Evolutionary conservation across 2,888 invertebrate species (phyloP), one percentile per base, ranked within the genome.

Genomic region (Diogma glabrata): DNA sequence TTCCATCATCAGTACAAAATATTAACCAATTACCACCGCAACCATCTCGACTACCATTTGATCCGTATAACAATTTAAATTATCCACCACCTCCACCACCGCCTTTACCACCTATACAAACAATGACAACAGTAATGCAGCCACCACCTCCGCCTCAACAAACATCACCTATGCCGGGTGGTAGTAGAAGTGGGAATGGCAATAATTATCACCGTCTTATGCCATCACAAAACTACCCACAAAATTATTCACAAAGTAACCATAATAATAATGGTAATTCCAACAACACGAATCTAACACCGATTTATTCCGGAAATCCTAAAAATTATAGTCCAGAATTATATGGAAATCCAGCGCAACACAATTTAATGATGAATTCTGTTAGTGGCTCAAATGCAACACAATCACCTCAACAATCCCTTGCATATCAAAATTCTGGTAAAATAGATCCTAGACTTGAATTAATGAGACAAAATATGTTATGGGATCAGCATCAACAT

Each of bases 11-110:
- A n/a, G 30, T 45, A 36, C 46, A 30, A 50, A 46, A 46, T 46
- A 24, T 46, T 24, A 46, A 24, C 24, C 16, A 23, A 16, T 16
- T 30, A 46, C 45, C 30, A 49, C 55, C 54, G 20, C 55, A 53
- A 20, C 50, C 54, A 14, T 54, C 28, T 57, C 58, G 16, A 62
- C 63, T 54, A 56, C 64, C 51, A 57, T 64, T 36, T 60, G 67
- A 55, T 49, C 55, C 53, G 40, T 59, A 28, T 23, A 50, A 30
- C 20, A 50, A 28, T 12, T 26, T 45, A 20, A 50, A 45, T 22
- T 50, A 43, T 9, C 40, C 28, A 45, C 50, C 20, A 40, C 43
- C 46, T n/a, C 30, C 16, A 8, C 45, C 45, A 36, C 46, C 50
- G 9, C 48, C 33, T 9, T 14, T 48, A 22, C 48, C 47, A 20